Evolutionary conservation across 2,113 vertebrate species (phyloP), one percentile per base, ranked within the genome.

Genomic region (Dryoscopus gambensis): DNA sequence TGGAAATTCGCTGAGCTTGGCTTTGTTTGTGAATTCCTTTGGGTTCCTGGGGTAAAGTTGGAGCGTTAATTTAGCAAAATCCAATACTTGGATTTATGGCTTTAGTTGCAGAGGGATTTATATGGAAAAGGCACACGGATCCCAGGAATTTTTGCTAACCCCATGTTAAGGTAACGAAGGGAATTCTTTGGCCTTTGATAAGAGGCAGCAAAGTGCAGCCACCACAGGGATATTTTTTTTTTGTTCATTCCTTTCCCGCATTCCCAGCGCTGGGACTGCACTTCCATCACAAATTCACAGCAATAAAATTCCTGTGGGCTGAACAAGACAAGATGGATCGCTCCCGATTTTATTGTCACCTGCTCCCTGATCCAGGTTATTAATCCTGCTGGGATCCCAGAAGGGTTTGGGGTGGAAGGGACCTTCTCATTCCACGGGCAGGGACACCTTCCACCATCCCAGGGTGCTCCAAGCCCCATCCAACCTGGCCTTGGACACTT

Each of bases 241-340:
- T 67, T 18, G 13, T 18, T 62, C 1, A 0, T 53, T 81, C 9
- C 6, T 84, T 12, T 77, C 40, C 46, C 64, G 15, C 31, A 4
- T 37, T 65, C 46, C 21, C 1, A 2, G n/a, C n/a, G 8, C 64
- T 4, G 3, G 31, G 40, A 6, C 5, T 28, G 39, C 11, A 11
- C 14, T 46, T 47, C 40, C 23, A 2, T 46, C 17, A 14, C 15
- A n/a, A 44, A 67, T n/a, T 20, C 31, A 2, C 27, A 33, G 44
- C 59, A 21, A 10, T 14, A 13, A 44, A 37, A 60, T 33, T 68
- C 50, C 42, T 11, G 22, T 8, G 25, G 17, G 62, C 17, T 24
- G 46, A 65, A 53, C 5, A 27, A 63, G 24, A 30, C 24, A 16
- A 47, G 33, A 37, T 19, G 55, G 33, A 30, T 77, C 80, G 39